phyloP scores from a whole-genome alignment of 1,140 invertebrate genomes.

The Zaprionus ghesquierei region DNA sequence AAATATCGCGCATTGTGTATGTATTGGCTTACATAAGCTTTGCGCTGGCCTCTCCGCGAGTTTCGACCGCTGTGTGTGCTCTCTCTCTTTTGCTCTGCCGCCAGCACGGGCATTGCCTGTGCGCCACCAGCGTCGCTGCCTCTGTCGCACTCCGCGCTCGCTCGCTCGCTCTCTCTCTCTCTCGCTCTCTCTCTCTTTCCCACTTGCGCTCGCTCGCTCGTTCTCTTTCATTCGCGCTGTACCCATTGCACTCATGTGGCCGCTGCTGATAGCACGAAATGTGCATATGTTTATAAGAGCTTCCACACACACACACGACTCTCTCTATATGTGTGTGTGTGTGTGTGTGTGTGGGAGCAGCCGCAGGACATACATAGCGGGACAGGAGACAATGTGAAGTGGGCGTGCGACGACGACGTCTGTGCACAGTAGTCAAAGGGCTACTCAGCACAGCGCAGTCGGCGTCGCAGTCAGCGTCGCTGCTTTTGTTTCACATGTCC shows the following conservation, averaged over 20 bases:
- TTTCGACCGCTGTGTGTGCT: constrained; percentile 32
- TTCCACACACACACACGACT: constrained; percentile 13
- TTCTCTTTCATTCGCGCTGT: constrained; percentile 46
- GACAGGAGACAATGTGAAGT: constrained; percentile 39
- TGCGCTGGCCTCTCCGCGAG: constrained; percentile 52
- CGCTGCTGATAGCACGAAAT: constrained; percentile 73
- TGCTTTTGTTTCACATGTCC: background rate
- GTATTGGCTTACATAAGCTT: constrained; percentile 78
- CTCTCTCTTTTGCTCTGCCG: constrained; percentile 6
- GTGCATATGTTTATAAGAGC: constrained; percentile 77
- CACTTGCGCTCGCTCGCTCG: constrained; percentile 8
- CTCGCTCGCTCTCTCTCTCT: background rate
- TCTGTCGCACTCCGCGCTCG: constrained; percentile 20
- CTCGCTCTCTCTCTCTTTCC: constrained; percentile 15
- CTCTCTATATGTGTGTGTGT: constrained; percentile 1
- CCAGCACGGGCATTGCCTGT: background rate
- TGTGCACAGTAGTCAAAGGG: constrained; percentile 57
- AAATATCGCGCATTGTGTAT: constrained; percentile 74
- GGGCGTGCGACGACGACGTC: constrained; percentile 39
- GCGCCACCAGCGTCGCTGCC: background rate
- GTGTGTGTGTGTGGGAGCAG: constrained; percentile 24
- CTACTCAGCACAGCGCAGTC: constrained; percentile 43
- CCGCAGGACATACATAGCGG: constrained; percentile 48
- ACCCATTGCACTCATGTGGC: constrained; percentile 45
- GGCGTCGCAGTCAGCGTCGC: constrained; percentile 4